Evolutionary conservation across 2,113 vertebrate species (phyloP), one percentile per base, ranked within the genome.

Genomic region (Hippopotamus amphibius): DNA sequence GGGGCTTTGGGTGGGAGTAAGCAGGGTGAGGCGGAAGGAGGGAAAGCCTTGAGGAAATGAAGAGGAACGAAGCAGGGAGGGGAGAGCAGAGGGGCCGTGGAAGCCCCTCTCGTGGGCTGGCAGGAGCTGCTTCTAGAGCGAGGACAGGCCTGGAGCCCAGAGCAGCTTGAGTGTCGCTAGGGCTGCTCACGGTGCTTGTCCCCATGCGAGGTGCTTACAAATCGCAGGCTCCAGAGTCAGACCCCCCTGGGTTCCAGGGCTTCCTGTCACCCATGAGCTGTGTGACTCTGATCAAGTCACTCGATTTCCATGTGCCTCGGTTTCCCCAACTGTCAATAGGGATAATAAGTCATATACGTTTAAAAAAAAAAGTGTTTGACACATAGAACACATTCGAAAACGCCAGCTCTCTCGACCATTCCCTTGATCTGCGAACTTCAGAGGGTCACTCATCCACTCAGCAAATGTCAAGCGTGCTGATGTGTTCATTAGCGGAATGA

Each of bases 81-180:
- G 17, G 6, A 8, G 80, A 7, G 66, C 24, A 7, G 22, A 41
- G 57, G 50, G 41, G 30, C 57, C 0, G 21, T 2, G 50, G 33
- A 17, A 13, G 17, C 6, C 19, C 50, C 30, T 4, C 5, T 13
- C 13, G 19, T 0, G 0, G 5, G 26, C 33, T 1, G 65, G 30
- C 43, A 6, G 16, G 68, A 17, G 66, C 21, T 8, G 9, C 21
- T 21, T 5, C 11, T 5, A 28, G 72, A 26, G 28, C 1, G 11
- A 19, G 4, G 28, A 7, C 5, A 2, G 63, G 16, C n/a, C 7
- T 0, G 50, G 69, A 1, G 16, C 33, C 16, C 19, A 11, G 83
- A 53, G 88, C 33, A 21, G 63, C 83, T 16, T 0, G 1, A 24
- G 17, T 6, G 50, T 15, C 7, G 19, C n/a, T 0, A 1, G 15